phyloP scores from a whole-genome alignment of 2,888 invertebrate species.

The Syrista parreyssii region DNA sequence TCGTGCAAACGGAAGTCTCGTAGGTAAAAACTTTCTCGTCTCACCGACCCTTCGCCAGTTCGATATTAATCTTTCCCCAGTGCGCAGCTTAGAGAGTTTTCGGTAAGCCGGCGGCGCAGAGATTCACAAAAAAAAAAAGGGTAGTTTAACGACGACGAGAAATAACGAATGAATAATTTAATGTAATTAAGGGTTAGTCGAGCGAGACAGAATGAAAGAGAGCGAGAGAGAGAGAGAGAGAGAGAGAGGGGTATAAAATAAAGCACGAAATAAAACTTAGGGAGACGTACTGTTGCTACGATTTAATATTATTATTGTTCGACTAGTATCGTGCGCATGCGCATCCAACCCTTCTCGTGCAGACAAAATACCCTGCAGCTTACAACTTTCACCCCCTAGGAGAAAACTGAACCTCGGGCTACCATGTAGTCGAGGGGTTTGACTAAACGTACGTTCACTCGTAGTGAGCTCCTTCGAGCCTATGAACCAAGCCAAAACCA shows the following conservation, averaged over 20 bases:
- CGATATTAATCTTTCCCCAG: constrained; percentile 40
- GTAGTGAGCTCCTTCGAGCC: neutral
- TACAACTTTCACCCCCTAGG: neutral
- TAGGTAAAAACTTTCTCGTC: constrained; percentile 29
- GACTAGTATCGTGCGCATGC: neutral
- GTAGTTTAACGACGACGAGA: neutral
- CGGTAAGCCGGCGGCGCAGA: neutral
- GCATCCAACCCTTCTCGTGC: neutral
- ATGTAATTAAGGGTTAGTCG: neutral
- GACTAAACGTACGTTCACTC: neutral
- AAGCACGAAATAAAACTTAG: neutral
- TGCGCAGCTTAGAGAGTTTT: neutral
- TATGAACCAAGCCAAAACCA: neutral
- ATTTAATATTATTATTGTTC: neutral
- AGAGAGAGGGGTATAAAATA: neutral
- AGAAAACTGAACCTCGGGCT: constrained; percentile 30
- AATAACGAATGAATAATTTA: constrained; percentile 23
- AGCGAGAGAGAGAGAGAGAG: constrained; percentile 12
- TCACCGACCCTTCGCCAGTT: constrained; percentile 35
- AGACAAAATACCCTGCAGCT: neutral
- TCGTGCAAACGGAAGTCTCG: constrained; percentile 22
- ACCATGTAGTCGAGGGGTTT: constrained; percentile 48
- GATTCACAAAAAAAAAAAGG: neutral
- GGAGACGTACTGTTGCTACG: neutral
- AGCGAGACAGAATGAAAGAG: constrained; percentile 1